These are phyloP conservation scores for Phoeniculus purpureus DNA, from an alignment of 2,797 vertebrate genomes.

Conservation along the genomic window DNA sequence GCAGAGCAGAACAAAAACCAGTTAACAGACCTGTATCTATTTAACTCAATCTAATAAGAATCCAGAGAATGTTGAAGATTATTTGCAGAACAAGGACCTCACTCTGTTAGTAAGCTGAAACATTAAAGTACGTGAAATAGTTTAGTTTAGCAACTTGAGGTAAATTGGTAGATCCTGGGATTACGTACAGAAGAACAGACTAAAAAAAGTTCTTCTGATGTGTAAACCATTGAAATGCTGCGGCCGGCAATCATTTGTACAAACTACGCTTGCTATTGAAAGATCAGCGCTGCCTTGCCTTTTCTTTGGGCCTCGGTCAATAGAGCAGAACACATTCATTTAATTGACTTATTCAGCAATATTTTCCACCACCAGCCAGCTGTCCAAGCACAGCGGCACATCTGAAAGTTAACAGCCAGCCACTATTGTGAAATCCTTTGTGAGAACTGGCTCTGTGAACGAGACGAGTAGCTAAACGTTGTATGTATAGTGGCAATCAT, in stretches of 20 bases:
- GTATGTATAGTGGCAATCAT: background rate
- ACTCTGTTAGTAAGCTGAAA: background rate
- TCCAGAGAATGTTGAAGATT: background rate
- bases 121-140: background rate
- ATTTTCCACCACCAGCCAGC: conserved; percentile 69
- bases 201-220: background rate
- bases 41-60: background rate
- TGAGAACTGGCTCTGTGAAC: background rate
- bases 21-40: background rate
- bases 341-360: conserved; percentile 3
- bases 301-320: background rate
- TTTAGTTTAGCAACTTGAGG: background rate
- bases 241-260: background rate
- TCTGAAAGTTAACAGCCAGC: background rate
- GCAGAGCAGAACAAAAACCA: background rate
- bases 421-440: conserved; percentile 13
- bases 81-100: background rate
- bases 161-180: background rate
- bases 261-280: background rate
- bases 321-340: background rate
- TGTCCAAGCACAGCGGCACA: conserved; percentile 47
- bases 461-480: conserved; percentile 15
- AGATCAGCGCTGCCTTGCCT: background rate
- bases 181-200: background rate
- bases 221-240: background rate